Evolutionary conservation across 2,113 vertebrate species (phyloP).

Genomic region (Calonectris borealis): DNA sequence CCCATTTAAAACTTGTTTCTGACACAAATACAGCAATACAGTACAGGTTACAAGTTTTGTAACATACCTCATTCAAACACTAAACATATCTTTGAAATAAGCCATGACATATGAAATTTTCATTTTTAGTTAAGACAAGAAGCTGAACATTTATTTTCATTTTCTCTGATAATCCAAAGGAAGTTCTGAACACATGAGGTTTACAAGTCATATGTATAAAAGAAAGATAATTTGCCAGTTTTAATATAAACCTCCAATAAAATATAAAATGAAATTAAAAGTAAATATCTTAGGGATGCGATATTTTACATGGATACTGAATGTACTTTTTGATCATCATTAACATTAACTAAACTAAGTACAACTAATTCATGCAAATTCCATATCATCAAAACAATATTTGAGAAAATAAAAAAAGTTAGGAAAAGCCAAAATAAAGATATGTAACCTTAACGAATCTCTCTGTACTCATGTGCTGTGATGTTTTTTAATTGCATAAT

Average conservation of each 20-base stretch:
- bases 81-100: conserved; percentile 1
- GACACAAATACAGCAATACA: neutral
- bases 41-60: neutral
- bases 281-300: neutral
- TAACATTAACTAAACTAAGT: neutral
- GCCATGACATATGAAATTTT: neutral
- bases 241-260: neutral
- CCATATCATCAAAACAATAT: neutral
- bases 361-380: neutral
- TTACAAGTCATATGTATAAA: neutral
- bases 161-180: conserved; percentile 1
- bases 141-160: neutral
- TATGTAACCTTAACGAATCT: neutral
- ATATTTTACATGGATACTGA: neutral
- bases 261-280: neutral
- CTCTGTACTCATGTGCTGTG: neutral
- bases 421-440: neutral
- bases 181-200: neutral
- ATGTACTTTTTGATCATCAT: neutral
- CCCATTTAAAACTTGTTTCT: neutral
- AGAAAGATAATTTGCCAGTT: neutral
- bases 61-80: neutral
- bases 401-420: neutral
- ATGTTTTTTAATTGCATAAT: neutral
- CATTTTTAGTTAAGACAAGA: conserved; percentile 18